Evolutionary conservation across 2,113 vertebrate species (phyloP), one percentile per base, ranked within the genome.

Genomic region (Lepus europaeus): DNA sequence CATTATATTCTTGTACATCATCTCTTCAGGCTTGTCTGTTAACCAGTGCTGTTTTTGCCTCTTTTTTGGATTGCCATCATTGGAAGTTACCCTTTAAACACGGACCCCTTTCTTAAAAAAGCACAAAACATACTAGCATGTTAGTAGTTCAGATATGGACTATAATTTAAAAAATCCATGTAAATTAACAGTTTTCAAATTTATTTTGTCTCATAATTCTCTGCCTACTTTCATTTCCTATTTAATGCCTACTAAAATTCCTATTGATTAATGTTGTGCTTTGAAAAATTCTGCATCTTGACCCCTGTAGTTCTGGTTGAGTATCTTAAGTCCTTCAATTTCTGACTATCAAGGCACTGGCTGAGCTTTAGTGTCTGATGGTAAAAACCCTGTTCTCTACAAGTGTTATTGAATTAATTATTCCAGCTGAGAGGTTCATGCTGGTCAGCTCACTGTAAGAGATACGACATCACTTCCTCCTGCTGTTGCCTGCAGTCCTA

Each of bases 131-230:
- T 17, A 61, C 33, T n/a, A 90, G 64, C 22, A 74, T 92, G 61
- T 76, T 64, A 78, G 78, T 88, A 2, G 70, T 90, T 78, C 82
- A 87, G 25, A 56, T 82, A 77, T 33, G 9, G 16, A 76, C 31
- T 66, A 56, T 36, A 91, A 87, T 77, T 4, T 33, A 70, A 92
- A 86, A 86, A 70, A 59, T 74, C 11, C 16, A 20, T 66, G 82
- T 72, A 61, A 74, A 39, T n/a, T 68, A 61, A 70, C 31, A 49
- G 5, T 82, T 92, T 77, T 23, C 70, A 77, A 49, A 72, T 77
- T 64, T 76, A 64, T 90, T 90, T 93, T 90, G n/a, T 72, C 33
- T 92, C 12, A 23, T 13, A 87, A 63, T 56, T 33, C 9, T 29
- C 68, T 49, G 29, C 10, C 36, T 63, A 33, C 76, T 13, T 78